Evolutionary conservation across 2,888 invertebrate species (phyloP).

Genomic region (Chrysomela aeneicollis): DNA sequence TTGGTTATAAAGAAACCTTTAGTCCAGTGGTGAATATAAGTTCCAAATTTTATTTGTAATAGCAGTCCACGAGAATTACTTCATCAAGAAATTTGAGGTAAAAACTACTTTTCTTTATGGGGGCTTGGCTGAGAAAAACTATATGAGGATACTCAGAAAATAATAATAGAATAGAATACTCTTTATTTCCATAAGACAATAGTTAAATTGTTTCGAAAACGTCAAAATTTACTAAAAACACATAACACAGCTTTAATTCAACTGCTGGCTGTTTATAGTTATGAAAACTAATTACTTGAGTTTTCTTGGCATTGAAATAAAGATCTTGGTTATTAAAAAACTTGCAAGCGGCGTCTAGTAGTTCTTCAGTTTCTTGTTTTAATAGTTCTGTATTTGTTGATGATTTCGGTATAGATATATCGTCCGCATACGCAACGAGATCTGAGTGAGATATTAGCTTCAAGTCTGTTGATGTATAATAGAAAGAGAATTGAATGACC

Average conservation of each 20-base stretch:
- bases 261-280: neutral
- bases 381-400: neutral
- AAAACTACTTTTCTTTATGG: too few relatives aligned
- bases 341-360: neutral
- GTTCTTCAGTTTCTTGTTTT: neutral
- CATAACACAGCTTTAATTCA: neutral
- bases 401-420: neutral
- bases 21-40: too few relatives aligned
- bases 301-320: slow-evolving; percentile 2
- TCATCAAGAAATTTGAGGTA: too few relatives aligned
- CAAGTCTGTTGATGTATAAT: neutral
- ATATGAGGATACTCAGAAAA: too few relatives aligned
- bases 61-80: too few relatives aligned
- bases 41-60: too few relatives aligned
- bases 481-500: neutral
- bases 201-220: neutral
- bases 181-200: neutral
- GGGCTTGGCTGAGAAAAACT: too few relatives aligned
- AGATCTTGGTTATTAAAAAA: slow-evolving; percentile 1
- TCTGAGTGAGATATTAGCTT: neutral
- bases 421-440: slow-evolving; percentile 5
- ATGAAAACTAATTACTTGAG: neutral
- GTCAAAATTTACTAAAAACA: neutral
- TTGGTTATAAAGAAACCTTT: too few relatives aligned
- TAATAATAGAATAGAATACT: too few relatives aligned